Percentiles rank a stretch among this genome's conserved stretches.
Evolutionary conservation across 2,113 vertebrate genomes (phyloP).

Genomic region (Nothobranchius furzeri): DNA sequence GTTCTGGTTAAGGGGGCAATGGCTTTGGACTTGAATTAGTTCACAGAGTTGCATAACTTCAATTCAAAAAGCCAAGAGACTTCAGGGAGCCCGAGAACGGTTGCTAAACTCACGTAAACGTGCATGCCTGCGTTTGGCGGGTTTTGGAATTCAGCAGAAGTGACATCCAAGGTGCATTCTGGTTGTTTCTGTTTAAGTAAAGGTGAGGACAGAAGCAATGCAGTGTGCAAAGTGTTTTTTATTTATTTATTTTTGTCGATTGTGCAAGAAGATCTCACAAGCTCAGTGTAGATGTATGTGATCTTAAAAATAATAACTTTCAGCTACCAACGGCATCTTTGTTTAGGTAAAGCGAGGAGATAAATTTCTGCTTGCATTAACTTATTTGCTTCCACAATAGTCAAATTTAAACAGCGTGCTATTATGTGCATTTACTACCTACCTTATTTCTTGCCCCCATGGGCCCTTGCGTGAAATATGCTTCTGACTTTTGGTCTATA

Average conservation of each 20-base stretch:
- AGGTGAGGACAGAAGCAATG: not conserved
- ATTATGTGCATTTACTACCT: no score
- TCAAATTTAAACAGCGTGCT: no score
- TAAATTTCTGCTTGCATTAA: no score
- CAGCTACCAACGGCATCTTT: no score
- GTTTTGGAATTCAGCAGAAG: not conserved
- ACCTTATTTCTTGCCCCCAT: no score
- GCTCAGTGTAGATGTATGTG: no score
- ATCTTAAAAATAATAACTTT: no score
- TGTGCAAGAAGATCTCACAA: no score
- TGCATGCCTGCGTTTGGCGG: not conserved
- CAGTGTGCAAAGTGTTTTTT: not conserved
- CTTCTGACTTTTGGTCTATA: no score
- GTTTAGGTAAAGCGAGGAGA: no score
- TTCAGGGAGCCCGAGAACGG: slow-evolving; percentile 23
- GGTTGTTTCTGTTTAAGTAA: not conserved
- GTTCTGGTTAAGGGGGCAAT: slow-evolving; percentile 29
- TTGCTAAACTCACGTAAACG: not conserved
- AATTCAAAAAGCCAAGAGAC: slow-evolving; percentile 42
- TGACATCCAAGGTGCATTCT: not conserved
- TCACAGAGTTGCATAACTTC: slow-evolving; percentile 35
- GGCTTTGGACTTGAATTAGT: slow-evolving; percentile 38
- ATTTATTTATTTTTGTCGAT: not conserved
- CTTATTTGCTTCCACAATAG: no score
- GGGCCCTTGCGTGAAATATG: no score